Evolutionary conservation across 2,888 invertebrate species (phyloP).

Genomic region (Amiota mariae): DNA sequence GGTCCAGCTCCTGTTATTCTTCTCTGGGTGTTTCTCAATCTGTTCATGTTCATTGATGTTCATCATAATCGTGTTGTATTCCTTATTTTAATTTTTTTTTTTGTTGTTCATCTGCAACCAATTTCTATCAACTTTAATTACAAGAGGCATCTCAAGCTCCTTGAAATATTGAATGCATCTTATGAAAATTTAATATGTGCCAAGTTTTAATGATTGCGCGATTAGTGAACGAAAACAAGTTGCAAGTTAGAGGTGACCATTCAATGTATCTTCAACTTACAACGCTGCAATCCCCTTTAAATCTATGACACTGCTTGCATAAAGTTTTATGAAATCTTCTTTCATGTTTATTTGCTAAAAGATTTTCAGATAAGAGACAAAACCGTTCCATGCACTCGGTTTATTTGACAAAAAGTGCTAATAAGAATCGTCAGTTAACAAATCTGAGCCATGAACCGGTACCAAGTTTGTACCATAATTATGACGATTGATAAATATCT

Average conservation of each 20-base stretch:
- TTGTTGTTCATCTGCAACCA: background rate
- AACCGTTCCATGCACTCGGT: too few species aligned
- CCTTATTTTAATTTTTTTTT: constrained; percentile 39
- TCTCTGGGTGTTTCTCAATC: constrained; percentile 52
- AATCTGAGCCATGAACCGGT: too few species aligned
- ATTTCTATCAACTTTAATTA: constrained; percentile 20
- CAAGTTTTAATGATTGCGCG: background rate
- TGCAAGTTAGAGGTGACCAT: too few species aligned
- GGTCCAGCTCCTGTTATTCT: constrained; percentile 53
- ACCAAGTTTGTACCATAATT: background rate
- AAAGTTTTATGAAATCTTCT: too few species aligned
- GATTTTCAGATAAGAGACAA: too few species aligned
- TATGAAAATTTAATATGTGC: background rate
- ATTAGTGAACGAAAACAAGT: too few species aligned
- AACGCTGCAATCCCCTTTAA: too few species aligned
- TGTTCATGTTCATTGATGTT: constrained; percentile 12
- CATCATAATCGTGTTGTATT: constrained; percentile 25
- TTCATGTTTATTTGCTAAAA: too few species aligned
- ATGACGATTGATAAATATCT: constrained; percentile 19
- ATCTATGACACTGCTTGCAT: too few species aligned
- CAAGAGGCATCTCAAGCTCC: constrained; percentile 22
- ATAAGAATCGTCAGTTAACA: too few species aligned
- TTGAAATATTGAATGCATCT: background rate
- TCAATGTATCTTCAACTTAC: too few species aligned
- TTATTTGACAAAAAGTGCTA: too few species aligned